These are phyloP conservation scores for Orthosia gothica DNA, from an alignment of 2,888 invertebrate species.

Conservation along the genomic window DNA sequence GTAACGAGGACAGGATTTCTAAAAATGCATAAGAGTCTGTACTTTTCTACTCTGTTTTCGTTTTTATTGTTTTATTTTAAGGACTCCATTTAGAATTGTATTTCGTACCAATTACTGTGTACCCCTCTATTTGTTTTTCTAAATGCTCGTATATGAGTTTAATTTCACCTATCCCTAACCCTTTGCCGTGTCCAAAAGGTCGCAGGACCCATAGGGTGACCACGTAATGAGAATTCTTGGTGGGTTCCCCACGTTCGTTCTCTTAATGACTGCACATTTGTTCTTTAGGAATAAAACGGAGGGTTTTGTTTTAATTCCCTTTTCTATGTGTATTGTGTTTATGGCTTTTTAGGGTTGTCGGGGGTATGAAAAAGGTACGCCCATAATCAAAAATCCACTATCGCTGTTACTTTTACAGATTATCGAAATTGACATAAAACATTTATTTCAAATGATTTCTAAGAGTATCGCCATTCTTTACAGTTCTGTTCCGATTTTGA, in stretches of 20 bases:
- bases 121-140: conserved; percentile 58
- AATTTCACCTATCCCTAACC: conserved; percentile 67
- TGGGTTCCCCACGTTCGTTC: conserved; percentile 68
- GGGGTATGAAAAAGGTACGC: background rate
- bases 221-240: conserved; percentile 81
- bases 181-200: conserved; percentile 67
- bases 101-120: conserved; percentile 42
- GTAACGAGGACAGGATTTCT: no score
- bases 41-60: background rate
- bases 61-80: background rate
- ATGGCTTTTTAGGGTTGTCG: conserved; percentile 15
- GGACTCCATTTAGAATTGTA: conserved; percentile 21
- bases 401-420: no score
- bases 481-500: no score
- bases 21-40: no score
- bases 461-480: no score
- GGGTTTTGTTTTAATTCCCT: conserved; percentile 59
- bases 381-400: no score
- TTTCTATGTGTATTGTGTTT: conserved; percentile 45
- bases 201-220: conserved; percentile 53
- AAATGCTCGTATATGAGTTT: conserved; percentile 58
- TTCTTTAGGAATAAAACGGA: conserved; percentile 64
- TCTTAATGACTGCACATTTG: conserved; percentile 76
- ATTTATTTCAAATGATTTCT: no score
- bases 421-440: no score